Evolutionary conservation across 2,888 invertebrate species (phyloP), one percentile per base, ranked within the genome.

Genomic region (Dicycla oo): DNA sequence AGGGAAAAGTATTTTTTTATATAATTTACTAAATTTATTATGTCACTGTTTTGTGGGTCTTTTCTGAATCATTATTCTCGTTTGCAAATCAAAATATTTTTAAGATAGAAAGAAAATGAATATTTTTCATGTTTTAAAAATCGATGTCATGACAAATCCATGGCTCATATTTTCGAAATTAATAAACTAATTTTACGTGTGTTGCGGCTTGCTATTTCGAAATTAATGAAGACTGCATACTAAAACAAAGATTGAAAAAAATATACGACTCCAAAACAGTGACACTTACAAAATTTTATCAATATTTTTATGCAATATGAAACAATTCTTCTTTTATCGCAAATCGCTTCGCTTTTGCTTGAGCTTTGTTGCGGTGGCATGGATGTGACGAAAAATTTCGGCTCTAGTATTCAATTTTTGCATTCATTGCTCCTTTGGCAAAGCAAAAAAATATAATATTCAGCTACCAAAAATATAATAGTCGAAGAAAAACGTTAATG

Each of bases 261-360:
- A 23, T n/a, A 23, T 18, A 34, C 15, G 60, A 85, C 88, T 83
- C 75, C 80, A 88, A 88, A 91, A 91, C 90, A 91, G 91, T 92
- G 92, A 90, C 85, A 83, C 78, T 74, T 81, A 43, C 64, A 66
- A 34, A 18, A 82, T 84, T 83, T 81, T 80, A 77, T 72, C 49
- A 26, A 47, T 15, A 15, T 23, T 71, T 64, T 70, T 67, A 76
- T 69, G 78, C 82, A 80, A 79, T 74, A 75, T 84, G 78, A 81
- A 81, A 83, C 80, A 77, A 69, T 78, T 79, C 76, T 86, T 81
- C 75, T 83, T 78, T 84, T 81, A 88, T 88, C 89, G 87, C 91
- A 89, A 90, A 93, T 92, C 87, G 95, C 95, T 95, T 95, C 89
- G 95, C 95, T 95, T 94, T 88, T 95, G 95, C 95, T 95, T 95